Evolutionary conservation across 2,797 vertebrate species (phyloP).

Genomic region (Artibeus jamaicensis): DNA sequence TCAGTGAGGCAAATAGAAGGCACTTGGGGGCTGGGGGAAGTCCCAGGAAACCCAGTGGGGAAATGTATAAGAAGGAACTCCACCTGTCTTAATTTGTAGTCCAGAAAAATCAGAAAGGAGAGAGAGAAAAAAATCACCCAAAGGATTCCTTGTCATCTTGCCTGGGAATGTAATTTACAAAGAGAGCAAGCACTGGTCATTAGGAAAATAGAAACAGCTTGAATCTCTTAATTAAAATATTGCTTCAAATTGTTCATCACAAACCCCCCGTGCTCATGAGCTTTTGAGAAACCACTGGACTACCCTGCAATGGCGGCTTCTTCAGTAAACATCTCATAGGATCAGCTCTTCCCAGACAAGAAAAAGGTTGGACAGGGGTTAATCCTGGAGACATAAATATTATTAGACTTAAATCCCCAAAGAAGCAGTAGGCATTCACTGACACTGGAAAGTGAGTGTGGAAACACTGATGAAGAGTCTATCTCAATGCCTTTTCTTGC

Average conservation of each 20-base stretch:
- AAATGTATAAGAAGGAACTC: constrained; percentile 44
- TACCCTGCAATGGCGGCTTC: constrained; percentile 71
- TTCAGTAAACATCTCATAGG: constrained; percentile 66
- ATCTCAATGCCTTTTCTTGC: not conserved
- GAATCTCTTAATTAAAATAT: constrained; percentile 78
- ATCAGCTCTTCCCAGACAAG: constrained; percentile 41
- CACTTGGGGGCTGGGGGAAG: not conserved
- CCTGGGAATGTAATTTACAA: constrained; percentile 68
- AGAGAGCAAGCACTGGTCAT: constrained; percentile 66
- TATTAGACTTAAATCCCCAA: not conserved
- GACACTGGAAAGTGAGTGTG: constrained; percentile 32
- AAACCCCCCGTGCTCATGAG: constrained; percentile 69
- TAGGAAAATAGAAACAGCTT: constrained; percentile 75
- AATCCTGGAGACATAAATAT: constrained; percentile 26
- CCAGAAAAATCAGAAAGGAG: constrained; percentile 60
- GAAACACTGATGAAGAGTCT: not conserved
- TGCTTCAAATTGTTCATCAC: constrained; percentile 71
- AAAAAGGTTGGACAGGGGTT: constrained; percentile 7
- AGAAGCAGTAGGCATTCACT: not conserved
- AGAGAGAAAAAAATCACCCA: constrained; percentile 25
- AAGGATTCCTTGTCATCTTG: constrained; percentile 63
- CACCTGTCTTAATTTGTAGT: constrained; percentile 62
- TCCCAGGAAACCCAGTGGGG: constrained; percentile 21
- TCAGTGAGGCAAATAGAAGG: constrained; percentile 66
- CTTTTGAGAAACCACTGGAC: constrained; percentile 62